A percentile compares a stretch with the other conserved stretches of the same genome.
Evolutionary conservation across 1,140 invertebrate genomes (phyloP).

Genomic region (Trichoplusia ni): DNA sequence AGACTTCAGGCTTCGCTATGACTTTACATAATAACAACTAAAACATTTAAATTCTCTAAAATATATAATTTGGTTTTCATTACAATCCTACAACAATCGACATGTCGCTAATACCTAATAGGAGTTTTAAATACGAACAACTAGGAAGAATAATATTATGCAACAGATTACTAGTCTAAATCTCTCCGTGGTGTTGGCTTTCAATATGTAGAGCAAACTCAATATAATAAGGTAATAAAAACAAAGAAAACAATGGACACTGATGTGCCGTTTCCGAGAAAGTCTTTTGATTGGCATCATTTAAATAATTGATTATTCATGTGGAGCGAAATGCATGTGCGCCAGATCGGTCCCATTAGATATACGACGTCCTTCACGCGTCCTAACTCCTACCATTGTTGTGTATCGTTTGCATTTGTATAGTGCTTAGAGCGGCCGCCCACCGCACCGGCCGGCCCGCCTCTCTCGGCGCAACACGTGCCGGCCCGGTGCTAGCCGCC

Average conservation of each 20-base stretch:
- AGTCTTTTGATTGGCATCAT: constrained; percentile 69
- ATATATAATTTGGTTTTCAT: constrained; percentile 81
- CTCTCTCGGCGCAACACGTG: constrained; percentile 50
- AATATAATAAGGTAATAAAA: constrained; percentile 26
- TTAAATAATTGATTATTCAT: constrained; percentile 81
- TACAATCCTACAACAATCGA: constrained; percentile 79
- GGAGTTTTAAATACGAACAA: constrained; percentile 80
- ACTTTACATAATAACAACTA: constrained; percentile 80
- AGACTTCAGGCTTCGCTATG: constrained; percentile 78
- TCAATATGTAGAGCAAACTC: constrained; percentile 35
- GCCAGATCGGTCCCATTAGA: constrained; percentile 73
- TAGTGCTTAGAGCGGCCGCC: constrained; percentile 65
- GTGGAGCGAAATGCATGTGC: constrained; percentile 73
- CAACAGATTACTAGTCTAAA: constrained; percentile 74
- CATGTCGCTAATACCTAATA: constrained; percentile 77
- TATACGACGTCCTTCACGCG: constrained; percentile 79
- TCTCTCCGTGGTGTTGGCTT: constrained; percentile 58
- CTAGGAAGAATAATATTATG: constrained; percentile 80
- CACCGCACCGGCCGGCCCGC: constrained; percentile 55
- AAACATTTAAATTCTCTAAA: constrained; percentile 79
- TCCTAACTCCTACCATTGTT: constrained; percentile 80
- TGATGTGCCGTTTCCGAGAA: constrained; percentile 58
- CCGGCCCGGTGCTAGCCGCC: constrained; percentile 24
- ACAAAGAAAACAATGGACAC: constrained; percentile 50
- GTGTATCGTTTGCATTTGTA: constrained; percentile 75